A percentile compares a stretch with the other conserved stretches of the same genome.
These are phyloP conservation scores for Anas platyrhynchos DNA, from an alignment of 2,113 vertebrate genomes.

Conservation along the genomic window DNA sequence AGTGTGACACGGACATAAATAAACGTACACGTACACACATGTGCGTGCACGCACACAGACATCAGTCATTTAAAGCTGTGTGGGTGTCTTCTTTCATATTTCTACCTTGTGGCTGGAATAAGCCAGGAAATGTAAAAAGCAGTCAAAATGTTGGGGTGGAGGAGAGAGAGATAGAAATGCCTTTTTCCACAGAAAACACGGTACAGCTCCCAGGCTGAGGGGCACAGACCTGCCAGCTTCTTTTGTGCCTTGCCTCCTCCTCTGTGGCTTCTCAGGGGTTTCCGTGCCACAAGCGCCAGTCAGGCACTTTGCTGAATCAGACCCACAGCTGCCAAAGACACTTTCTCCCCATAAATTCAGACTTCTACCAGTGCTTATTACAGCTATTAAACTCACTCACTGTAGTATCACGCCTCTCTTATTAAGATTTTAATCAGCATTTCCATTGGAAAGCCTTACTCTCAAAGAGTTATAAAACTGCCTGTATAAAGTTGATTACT, in stretches of 20 bases:
- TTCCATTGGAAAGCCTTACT: slow-evolving; percentile 39
- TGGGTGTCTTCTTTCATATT: slow-evolving; percentile 57
- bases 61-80: neutral
- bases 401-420: neutral
- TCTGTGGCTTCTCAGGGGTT: neutral
- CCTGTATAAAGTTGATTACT: neutral
- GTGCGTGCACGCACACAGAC: neutral
- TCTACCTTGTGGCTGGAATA: slow-evolving; percentile 24
- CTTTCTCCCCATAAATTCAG: neutral
- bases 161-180: neutral
- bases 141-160: neutral
- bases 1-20: neutral
- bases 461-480: neutral
- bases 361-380: slow-evolving; percentile 3
- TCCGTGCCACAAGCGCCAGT: neutral
- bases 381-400: neutral
- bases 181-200: neutral
- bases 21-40: neutral
- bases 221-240: neutral
- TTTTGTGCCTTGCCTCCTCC: neutral
- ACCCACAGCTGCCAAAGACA: neutral
- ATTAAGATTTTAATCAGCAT: slow-evolving; percentile 32
- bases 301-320: slow-evolving; percentile 1
- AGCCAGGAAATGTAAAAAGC: slow-evolving; percentile 62
- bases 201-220: neutral